Evolutionary conservation across 2,113 vertebrate species (phyloP).

Genomic region (Larimichthys crocea): DNA sequence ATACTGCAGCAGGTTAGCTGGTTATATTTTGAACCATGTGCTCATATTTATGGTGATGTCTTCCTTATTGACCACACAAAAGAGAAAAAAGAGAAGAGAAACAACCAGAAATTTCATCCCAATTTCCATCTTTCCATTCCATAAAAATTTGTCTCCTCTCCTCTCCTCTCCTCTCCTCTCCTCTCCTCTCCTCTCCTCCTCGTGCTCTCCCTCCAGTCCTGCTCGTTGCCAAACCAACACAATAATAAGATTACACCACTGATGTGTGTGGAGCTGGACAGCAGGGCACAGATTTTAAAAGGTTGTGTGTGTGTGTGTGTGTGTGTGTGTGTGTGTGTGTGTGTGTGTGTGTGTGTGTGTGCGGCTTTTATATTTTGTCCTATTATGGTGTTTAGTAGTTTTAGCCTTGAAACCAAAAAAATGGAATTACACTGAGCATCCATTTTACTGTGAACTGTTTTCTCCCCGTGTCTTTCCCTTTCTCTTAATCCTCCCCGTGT

Average conservation of each 20-base stretch:
- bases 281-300: constrained; percentile 50
- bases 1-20: not conserved
- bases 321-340: too few species aligned
- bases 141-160: constrained; percentile 25
- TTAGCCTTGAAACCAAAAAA: constrained; percentile 46
- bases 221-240: constrained; percentile 51
- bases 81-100: not conserved
- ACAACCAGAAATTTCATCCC: constrained; percentile 7
- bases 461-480: not conserved
- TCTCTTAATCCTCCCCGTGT: constrained; percentile 48
- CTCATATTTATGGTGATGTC: not conserved
- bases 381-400: constrained; percentile 38
- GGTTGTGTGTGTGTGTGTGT: constrained; percentile 20
- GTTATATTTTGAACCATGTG: not conserved
- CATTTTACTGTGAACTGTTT: constrained; percentile 44
- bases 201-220: not conserved
- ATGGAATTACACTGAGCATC: constrained; percentile 39
- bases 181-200: not conserved
- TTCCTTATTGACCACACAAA: not conserved
- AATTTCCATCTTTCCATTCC: too few species aligned
- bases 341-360: too few species aligned
- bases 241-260: constrained; percentile 61
- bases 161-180: not conserved
- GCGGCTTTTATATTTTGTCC: constrained; percentile 36
- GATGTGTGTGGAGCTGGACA: constrained; percentile 46